Evolutionary conservation across 2,113 vertebrate species (phyloP).

Genomic region (Taxidea taxus): DNA sequence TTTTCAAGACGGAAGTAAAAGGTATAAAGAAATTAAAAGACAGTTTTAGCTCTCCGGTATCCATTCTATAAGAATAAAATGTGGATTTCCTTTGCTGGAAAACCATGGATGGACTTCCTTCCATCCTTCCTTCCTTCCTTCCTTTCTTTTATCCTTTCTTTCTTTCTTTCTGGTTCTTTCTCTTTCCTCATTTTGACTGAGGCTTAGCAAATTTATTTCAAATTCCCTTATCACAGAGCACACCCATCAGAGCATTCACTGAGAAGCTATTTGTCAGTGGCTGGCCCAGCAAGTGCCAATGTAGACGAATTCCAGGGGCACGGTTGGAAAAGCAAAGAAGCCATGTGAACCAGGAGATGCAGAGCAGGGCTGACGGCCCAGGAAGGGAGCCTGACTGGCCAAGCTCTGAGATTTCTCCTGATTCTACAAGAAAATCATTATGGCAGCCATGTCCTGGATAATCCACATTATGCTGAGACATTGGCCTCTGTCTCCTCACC

Average conservation of each 20-base stretch:
- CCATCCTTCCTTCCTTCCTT: no score
- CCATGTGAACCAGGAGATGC: neutral
- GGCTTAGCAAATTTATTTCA: neutral
- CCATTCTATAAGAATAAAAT: slow-evolving; percentile 39
- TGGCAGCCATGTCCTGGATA: neutral
- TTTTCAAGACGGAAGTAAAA: slow-evolving; percentile 55
- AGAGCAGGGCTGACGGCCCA: neutral
- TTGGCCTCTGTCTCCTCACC: neutral
- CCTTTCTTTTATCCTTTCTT: no score
- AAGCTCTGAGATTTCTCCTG: neutral
- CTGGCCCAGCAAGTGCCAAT: neutral
- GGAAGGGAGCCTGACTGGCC: neutral
- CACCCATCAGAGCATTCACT: neutral
- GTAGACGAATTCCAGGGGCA: rapidly evolving
- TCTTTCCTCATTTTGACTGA: neutral
- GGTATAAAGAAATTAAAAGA: slow-evolving; percentile 21
- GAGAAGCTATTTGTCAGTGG: neutral
- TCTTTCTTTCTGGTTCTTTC: neutral
- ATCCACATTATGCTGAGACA: neutral
- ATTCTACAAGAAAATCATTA: neutral
- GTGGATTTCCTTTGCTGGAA: slow-evolving; percentile 17
- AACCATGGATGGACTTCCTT: neutral
- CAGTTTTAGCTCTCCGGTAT: neutral
- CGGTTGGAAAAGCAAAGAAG: neutral
- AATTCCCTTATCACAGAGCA: neutral